Percentiles rank a stretch among this genome's conserved stretches.
phyloP scores from a whole-genome alignment of 1,140 invertebrate genomes.

The Parapsyche elsis region DNA sequence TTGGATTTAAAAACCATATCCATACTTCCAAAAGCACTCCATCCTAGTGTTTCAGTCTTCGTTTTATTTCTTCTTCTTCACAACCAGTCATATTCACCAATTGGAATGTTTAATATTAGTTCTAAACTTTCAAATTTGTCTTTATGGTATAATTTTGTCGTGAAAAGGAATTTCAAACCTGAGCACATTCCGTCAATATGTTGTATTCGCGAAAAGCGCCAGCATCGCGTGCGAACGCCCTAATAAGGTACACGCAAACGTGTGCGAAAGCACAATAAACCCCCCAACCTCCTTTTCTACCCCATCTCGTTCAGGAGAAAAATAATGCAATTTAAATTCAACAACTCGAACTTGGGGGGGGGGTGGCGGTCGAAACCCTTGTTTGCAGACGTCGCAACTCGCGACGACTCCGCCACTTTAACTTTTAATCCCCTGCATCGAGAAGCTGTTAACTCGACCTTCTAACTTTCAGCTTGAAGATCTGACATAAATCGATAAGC shows the following conservation, averaged over 20 bases:
- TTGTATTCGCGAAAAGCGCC: too few species aligned
- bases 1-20: too few species aligned
- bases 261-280: not conserved
- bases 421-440: not conserved
- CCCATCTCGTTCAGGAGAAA: not conserved
- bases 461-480: not conserved
- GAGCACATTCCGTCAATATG: too few species aligned
- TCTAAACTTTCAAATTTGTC: too few species aligned
- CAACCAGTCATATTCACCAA: too few species aligned
- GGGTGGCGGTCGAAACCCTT: not conserved
- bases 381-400: not conserved
- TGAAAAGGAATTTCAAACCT: too few species aligned
- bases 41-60: too few species aligned
- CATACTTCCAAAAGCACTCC: too few species aligned
- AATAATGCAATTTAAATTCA: conserved; percentile 44
- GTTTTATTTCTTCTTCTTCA: too few species aligned
- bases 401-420: conserved; percentile 6
- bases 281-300: not conserved
- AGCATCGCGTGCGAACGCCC: not conserved
- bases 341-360: not conserved
- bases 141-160: too few species aligned
- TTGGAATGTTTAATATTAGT: too few species aligned
- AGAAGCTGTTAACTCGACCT: not conserved
- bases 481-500: not conserved
- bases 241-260: not conserved